Conservation (phyloP, 2,113 vertebrate species). For the Leptobrachium ailaonicum region DNA sequence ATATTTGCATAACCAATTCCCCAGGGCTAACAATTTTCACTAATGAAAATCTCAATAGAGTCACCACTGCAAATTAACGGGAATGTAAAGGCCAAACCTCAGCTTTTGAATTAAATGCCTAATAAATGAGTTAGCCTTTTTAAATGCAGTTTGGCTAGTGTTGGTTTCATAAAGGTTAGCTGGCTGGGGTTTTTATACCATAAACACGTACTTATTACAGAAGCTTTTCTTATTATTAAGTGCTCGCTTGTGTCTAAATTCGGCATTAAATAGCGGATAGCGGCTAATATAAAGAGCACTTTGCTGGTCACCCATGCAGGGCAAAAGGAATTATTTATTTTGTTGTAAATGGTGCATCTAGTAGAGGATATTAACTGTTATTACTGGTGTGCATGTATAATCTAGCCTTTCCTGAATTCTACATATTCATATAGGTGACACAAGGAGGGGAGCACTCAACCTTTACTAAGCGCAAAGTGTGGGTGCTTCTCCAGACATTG, state of each 20-base stretch:
- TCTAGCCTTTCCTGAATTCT: too few species aligned
- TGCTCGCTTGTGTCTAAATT: not conserved
- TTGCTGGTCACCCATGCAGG: not conserved
- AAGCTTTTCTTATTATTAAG: not conserved
- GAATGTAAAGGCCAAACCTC: constrained; percentile 64
- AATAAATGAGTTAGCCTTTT: constrained; percentile 35
- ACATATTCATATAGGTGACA: too few species aligned
- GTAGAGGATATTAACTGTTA: too few species aligned
- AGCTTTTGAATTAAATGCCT: constrained; percentile 58
- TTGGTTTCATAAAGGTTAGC: not conserved
- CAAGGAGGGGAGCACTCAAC: too few species aligned
- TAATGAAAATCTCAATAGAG: constrained; percentile 79
- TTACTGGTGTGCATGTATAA: too few species aligned
- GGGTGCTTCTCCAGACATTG: too few species aligned
- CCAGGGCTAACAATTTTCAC: constrained; percentile 75
- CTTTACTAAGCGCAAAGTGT: too few species aligned
- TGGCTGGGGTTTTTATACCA: not conserved
- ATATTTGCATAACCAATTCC: constrained; percentile 92
- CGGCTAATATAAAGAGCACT: not conserved
- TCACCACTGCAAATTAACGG: constrained; percentile 63
- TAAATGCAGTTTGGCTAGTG: not conserved
- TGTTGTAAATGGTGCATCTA: too few species aligned
- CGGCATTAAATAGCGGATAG: not conserved
- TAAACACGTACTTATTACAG: not conserved
- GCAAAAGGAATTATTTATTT: too few species aligned